phyloP scores from a whole-genome alignment of 2,888 invertebrate species.

The Eristalis tenax region DNA sequence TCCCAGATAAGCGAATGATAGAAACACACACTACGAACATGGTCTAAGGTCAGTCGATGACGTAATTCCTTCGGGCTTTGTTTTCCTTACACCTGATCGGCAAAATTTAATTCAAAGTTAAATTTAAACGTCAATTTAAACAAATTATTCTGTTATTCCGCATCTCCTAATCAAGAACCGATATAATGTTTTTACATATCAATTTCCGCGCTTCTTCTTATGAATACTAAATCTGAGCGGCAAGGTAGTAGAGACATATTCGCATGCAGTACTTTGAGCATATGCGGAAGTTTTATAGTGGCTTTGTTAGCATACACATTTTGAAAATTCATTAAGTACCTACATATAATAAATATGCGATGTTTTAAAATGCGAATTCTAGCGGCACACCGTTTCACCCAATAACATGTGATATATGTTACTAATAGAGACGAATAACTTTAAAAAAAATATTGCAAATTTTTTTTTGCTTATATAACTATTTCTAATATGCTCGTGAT shows the following conservation, averaged over 20 bases:
- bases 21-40: conserved; percentile 37
- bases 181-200: conserved; percentile 19
- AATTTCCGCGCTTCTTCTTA: conserved; percentile 59
- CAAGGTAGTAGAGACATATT: not conserved
- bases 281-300: not conserved
- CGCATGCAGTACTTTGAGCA: not conserved
- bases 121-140: conserved; percentile 37
- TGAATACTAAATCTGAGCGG: conserved; percentile 51
- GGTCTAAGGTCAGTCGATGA: conserved; percentile 65
- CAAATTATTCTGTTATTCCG: conserved; percentile 33
- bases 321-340: not conserved
- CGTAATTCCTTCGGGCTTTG: conserved; percentile 7
- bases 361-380: no score
- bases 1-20: not conserved
- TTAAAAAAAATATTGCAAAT: no score
- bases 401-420: not conserved
- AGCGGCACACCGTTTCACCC: not conserved
- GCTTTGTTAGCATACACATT: not conserved
- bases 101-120: conserved; percentile 10
- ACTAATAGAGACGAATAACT: not conserved
- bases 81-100: conserved; percentile 9
- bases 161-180: conserved; percentile 30
- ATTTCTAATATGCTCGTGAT: no score
- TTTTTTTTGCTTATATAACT: no score
- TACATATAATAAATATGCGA: not conserved